Base-by-base conservation (phyloP, 2,888 invertebrate genomes). In the Drosophila anceps region DNA sequence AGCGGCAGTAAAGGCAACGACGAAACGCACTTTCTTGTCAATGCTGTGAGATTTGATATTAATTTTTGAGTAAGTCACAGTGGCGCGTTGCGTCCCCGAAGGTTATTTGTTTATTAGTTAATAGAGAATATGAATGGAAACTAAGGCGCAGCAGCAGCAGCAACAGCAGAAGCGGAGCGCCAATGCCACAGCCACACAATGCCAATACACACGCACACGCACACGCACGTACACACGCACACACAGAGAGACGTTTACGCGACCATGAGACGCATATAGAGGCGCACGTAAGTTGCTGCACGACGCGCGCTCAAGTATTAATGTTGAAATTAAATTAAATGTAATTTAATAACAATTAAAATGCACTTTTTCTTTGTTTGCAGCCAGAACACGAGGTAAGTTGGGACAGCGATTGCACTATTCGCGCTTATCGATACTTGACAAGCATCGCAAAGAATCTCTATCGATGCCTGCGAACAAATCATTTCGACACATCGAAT, bases 31-130 rank as follows among this genome's bases (percentile, higher is more conserved):
- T 76, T 78, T 76, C 63, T 80, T 76, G 76, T 68, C 74, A 63
- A 66, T 29, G 59, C 57, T 76, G 61, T 67, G 72, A 66, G 72
- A 66, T 62, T 81, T 67, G 63, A 69, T 68, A 78, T 79, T 70
- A 64, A 51, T 55, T 59, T 73, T 76, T 44, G 53, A 50, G 46
- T 53, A 54, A 54, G 35, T 67, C 44, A 53, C 46, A 41, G 71
- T 73, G 80, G 68, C 73, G 71, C 68, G 68, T 67, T 65, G 44
- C 68, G 46, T 70, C 59, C 69, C 83, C 77, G 84, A 84, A 84
- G 90, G 90, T 90, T 90, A 88, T 88, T 79, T 90, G 88, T 90
- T 85, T 85, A 88, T 85, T 88, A 85, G 90, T 90, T 90, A 90
- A 85, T 83, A 85, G 90, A 85, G 90, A 68, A 71, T 77, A 68